Conservation (phyloP, 1,140 invertebrate species). For the Nylanderia fulva region DNA sequence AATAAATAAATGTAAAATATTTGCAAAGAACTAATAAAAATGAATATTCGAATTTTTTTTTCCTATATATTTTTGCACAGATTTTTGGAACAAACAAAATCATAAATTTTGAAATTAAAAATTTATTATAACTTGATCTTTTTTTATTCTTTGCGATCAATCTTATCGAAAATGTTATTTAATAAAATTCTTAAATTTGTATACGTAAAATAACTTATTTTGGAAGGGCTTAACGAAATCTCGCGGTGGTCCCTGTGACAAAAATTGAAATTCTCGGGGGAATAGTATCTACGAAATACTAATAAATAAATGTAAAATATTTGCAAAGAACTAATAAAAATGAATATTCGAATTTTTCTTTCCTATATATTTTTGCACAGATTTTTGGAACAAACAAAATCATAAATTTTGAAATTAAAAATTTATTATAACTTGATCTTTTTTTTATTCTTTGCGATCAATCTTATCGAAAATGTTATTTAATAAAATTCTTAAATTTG, state of each 20-base stretch:
- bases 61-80: neutral
- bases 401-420: neutral
- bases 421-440: neutral
- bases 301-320: constrained; percentile 13
- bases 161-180: neutral
- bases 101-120: neutral
- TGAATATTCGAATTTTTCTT: too few relatives aligned
- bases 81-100: neutral
- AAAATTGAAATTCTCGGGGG: constrained; percentile 76
- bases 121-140: neutral
- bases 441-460: neutral
- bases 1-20: constrained; percentile 13
- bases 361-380: neutral
- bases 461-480: neutral
- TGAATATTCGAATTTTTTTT: too few relatives aligned
- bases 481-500: neutral
- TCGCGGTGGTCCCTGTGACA: constrained; percentile 40
- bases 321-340: constrained; percentile 1
- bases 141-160: neutral
- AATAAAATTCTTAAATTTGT: constrained; percentile 5
- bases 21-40: constrained; percentile 1
- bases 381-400: neutral
- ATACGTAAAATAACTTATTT: constrained; percentile 36
- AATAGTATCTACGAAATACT: constrained; percentile 41
- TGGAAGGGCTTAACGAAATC: constrained; percentile 52